phyloP scores from a whole-genome alignment of 1,140 invertebrate species.

The Diachasma alloeum region DNA sequence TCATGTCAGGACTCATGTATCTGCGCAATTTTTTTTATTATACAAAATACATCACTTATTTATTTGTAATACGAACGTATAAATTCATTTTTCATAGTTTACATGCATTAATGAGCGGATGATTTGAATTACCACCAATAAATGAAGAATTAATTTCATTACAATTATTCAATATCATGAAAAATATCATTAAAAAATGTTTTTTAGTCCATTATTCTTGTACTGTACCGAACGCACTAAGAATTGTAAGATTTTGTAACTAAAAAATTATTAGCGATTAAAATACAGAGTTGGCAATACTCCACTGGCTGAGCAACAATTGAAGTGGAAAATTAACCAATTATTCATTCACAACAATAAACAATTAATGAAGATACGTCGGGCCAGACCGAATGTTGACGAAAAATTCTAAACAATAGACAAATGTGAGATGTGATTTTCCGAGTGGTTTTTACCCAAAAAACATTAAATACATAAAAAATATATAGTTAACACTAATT shows the following conservation, averaged over 20 bases:
- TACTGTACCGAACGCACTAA: not conserved
- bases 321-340: not conserved
- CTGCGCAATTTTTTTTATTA: not conserved
- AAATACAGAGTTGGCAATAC: constrained; percentile 10
- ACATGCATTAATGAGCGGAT: not conserved
- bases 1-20: not conserved
- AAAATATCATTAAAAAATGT: not conserved
- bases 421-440: not conserved
- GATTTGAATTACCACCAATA: not conserved
- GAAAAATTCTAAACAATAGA: not conserved
- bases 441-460: not conserved
- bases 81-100: not conserved
- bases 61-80: not conserved
- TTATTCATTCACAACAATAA: not conserved
- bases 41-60: constrained; percentile 8
- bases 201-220: constrained; percentile 12
- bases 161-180: not conserved
- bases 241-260: constrained; percentile 14
- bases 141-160: not conserved
- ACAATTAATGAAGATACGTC: not conserved
- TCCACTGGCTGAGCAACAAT: not conserved
- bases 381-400: not conserved
- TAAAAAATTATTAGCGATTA: not conserved
- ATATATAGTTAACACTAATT: not conserved
- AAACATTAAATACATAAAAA: not conserved